These are phyloP conservation scores for Ips nitidus DNA, from an alignment of 1,140 invertebrate species.

Conservation along the genomic window DNA sequence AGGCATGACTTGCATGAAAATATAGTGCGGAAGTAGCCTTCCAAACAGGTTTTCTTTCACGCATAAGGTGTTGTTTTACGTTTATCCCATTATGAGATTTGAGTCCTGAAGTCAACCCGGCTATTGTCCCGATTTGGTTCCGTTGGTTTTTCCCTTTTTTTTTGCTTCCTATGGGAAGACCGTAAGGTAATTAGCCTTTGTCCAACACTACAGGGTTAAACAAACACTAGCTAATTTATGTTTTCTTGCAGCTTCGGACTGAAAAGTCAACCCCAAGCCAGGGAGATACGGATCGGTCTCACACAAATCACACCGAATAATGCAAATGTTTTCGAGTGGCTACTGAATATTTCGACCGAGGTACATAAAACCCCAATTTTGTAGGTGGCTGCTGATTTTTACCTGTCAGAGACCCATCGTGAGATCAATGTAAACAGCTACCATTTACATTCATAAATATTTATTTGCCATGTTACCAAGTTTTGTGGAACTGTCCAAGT, in stretches of 20 bases:
- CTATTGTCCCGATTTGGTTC: constrained; percentile 36
- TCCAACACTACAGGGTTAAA: constrained; percentile 9
- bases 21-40: constrained; percentile 21
- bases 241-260: constrained; percentile 2
- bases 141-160: constrained; percentile 37
- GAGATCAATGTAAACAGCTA: constrained; percentile 23
- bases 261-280: background rate
- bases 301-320: constrained; percentile 22
- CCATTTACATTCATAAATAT: constrained; percentile 27
- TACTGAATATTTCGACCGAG: constrained; percentile 10
- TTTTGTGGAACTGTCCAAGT: too few relatives aligned
- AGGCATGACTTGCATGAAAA: constrained; percentile 39
- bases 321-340: constrained; percentile 15
- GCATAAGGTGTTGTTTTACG: constrained; percentile 36
- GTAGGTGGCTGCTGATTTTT: constrained; percentile 25
- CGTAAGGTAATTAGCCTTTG: constrained; percentile 29
- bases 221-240: constrained; percentile 17
- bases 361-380: constrained; percentile 18
- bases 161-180: constrained; percentile 17
- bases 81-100: constrained; percentile 32
- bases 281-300: constrained; percentile 17
- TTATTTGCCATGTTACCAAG: background rate
- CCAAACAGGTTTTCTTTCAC: constrained; percentile 37
- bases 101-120: constrained; percentile 31
- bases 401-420: constrained; percentile 21